Percentiles rank a stretch among this genome's conserved stretches.
Conservation (phyloP, 2,888 invertebrate genomes). For the Drosophila phalerata region DNA sequence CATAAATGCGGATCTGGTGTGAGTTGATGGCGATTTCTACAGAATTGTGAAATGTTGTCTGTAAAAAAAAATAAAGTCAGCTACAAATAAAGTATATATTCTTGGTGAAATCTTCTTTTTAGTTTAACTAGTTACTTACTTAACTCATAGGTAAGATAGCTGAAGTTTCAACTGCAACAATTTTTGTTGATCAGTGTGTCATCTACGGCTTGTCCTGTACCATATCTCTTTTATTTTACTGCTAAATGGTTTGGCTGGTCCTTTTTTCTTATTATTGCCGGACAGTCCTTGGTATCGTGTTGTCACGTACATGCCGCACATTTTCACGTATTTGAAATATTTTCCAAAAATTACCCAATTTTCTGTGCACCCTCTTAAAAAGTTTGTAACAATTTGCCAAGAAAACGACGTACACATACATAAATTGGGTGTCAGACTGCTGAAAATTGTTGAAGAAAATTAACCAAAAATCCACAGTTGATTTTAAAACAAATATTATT, state of each 20-base stretch:
- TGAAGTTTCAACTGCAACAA: not conserved
- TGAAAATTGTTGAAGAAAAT: not conserved
- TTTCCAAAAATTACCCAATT: slow-evolving; percentile 80
- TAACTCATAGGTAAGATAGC: not conserved
- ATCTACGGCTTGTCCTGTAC: slow-evolving; percentile 6
- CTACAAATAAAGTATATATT: not conserved
- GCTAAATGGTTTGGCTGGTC: slow-evolving; percentile 63
- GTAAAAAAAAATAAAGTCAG: not conserved
- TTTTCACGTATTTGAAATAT: slow-evolving; percentile 80
- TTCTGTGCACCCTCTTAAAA: slow-evolving; percentile 49
- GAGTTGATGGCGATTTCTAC: too few relatives aligned
- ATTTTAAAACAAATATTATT: slow-evolving; percentile 75
- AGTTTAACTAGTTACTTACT: slow-evolving; percentile 8
- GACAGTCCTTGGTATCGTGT: slow-evolving; percentile 48
- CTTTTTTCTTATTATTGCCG: slow-evolving; percentile 47
- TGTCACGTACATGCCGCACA: slow-evolving; percentile 73
- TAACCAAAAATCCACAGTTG: slow-evolving; percentile 17
- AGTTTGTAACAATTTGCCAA: slow-evolving; percentile 17
- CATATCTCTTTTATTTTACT: slow-evolving; percentile 55
- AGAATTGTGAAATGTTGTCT: not conserved
- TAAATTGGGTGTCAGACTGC: slow-evolving; percentile 11
- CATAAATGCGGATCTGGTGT: slow-evolving; percentile 3
- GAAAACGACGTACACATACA: not conserved
- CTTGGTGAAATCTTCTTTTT: not conserved
- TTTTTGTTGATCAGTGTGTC: not conserved